These are phyloP conservation scores for Timema podura DNA, from an alignment of 2,888 invertebrate species.

Conservation along the genomic window DNA sequence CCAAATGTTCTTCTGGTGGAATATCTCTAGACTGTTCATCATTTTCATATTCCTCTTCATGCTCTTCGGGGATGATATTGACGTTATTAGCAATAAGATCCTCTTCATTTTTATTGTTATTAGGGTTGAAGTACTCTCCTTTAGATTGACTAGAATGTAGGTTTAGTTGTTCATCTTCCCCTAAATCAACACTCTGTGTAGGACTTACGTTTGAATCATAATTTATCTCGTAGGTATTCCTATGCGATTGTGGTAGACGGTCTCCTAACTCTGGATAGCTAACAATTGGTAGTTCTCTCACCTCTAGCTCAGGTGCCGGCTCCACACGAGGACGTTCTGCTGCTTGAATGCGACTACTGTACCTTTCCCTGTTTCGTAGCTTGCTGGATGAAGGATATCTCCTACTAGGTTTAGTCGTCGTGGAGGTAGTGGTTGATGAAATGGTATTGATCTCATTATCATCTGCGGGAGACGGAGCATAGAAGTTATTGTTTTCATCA, in stretches of 20 bases:
- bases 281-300: no score
- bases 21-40: not conserved
- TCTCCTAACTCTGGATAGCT: no score
- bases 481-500: no score
- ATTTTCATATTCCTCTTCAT: no score
- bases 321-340: not conserved
- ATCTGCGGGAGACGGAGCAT: no score
- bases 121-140: not conserved
- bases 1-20: no score
- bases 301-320: not conserved
- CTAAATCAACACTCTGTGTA: no score
- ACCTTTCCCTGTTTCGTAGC: not conserved
- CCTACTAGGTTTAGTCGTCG: constrained; percentile 1
- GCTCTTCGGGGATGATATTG: no score
- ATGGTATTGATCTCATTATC: no score
- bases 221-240: not conserved
- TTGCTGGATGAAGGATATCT: constrained; percentile 4
- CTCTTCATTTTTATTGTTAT: no score
- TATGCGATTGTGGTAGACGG: not conserved
- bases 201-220: not conserved
- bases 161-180: no score
- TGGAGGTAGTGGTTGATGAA: not conserved
- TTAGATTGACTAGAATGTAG: not conserved
- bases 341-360: not conserved
- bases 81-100: not conserved